Evolutionary conservation across 1,140 invertebrate species (phyloP).

Genomic region (Gryon sp.): DNA sequence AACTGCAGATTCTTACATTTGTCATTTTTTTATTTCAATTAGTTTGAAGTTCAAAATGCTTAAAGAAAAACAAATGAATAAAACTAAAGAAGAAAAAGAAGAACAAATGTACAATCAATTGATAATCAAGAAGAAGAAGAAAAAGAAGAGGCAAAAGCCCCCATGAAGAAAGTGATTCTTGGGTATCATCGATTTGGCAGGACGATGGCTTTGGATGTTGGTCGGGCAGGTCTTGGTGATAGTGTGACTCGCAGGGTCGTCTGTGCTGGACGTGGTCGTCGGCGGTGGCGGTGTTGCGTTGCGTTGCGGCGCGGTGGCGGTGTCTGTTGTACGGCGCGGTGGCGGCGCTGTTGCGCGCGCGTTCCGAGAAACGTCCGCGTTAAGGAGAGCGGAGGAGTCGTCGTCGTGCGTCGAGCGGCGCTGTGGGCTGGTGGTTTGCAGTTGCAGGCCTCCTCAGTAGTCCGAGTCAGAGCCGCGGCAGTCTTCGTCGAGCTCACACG

Average conservation of each 20-base stretch:
- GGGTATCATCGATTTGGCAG: slow-evolving; percentile 42
- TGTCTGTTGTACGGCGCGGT: slow-evolving; percentile 25
- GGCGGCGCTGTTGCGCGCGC: slow-evolving; percentile 58
- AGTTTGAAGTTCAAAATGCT: too few relatives aligned
- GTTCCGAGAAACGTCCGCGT: slow-evolving; percentile 54
- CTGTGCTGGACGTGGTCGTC: slow-evolving; percentile 23
- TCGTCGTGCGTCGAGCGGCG: slow-evolving; percentile 43
- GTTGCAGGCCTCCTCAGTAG: slow-evolving; percentile 51
- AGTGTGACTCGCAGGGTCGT: slow-evolving; percentile 35
- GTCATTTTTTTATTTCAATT: too few relatives aligned
- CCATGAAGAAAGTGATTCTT: too few relatives aligned
- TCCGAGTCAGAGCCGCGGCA: slow-evolving; percentile 62
- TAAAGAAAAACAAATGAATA: too few relatives aligned
- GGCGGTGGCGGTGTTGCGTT: slow-evolving; percentile 28
- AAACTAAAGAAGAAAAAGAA: too few relatives aligned
- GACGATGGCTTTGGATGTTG: slow-evolving; percentile 38
- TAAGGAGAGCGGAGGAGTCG: slow-evolving; percentile 49
- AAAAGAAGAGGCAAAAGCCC: too few relatives aligned
- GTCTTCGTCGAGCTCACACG: slow-evolving; percentile 59
- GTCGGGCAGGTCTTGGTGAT: slow-evolving; percentile 32
- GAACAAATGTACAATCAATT: too few relatives aligned
- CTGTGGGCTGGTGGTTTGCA: slow-evolving; percentile 30
- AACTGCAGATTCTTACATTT: too few relatives aligned
- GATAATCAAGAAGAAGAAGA: too few relatives aligned
- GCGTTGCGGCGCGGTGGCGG: slow-evolving; percentile 22